Evolutionary conservation across 2,888 invertebrate genomes (phyloP), one percentile per base, ranked within the genome.

Genomic region (Limnephilus lunatus): DNA sequence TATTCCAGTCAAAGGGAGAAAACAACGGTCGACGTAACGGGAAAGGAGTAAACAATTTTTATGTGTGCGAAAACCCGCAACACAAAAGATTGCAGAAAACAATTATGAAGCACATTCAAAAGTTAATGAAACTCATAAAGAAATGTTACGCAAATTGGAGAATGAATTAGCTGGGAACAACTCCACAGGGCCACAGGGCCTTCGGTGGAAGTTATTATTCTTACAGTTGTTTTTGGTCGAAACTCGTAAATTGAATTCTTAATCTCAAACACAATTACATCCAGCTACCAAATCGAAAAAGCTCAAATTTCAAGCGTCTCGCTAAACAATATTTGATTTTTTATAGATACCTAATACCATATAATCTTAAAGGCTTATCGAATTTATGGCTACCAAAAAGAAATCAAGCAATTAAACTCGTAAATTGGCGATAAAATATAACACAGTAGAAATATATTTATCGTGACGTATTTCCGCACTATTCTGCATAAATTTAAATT

Each of bases 71-170:
- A 68, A 68, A 68, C 68, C 68, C 32, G 19, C 82, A 82, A 82
- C 32, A 31, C 82, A 32, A 30, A 83, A 83, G 39, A 85, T 35
- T 15, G 85, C n/a, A 35, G n/a, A 39, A 85, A 85, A 85, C 85
- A 85, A 85, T 85, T 85, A 85, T 9, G 39, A 85, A 39, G 35
- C 85, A 39, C 39, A 39, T 85, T 85, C 39, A 85, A 85, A 85
- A 85, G 85, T 85, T 19, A 12, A 85, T 35, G 39, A 35, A 85
- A 85, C 35, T 83, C 32, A 25, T 35, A 83, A 85, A 85, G 9
- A 85, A 35, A 85, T n/a, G 85, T 85, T 85, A 85, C 85, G 85
- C 32, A 85, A 85, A 85, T 39, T 85, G 85, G 85, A 39, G n/a
- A 85, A 39, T 39, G 19, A 32, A 85, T 39, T 39, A 68, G 68